phyloP scores from a whole-genome alignment of 2,888 invertebrate species.

The Lithophane semibrunnea region DNA sequence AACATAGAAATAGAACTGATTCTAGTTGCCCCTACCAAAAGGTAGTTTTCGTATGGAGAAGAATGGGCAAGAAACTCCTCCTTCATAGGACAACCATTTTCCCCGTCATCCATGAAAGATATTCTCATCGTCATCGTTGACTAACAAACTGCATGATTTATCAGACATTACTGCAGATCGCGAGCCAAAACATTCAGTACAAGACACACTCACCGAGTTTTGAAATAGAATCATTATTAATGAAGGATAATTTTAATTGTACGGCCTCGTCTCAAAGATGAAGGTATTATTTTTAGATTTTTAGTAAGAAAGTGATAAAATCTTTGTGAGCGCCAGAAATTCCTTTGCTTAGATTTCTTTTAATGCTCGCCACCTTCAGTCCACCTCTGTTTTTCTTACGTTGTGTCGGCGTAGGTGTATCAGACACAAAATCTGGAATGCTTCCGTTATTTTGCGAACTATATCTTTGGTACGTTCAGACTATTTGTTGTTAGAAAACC shows the following conservation, averaged over 20 bases:
- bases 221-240: constrained; percentile 60
- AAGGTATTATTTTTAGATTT: constrained; percentile 31
- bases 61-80: no score
- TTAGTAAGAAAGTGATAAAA: constrained; percentile 29
- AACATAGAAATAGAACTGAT: no score
- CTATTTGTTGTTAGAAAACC: no score
- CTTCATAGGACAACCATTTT: not conserved
- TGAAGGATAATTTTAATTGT: constrained; percentile 39
- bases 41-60: no score
- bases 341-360: not conserved
- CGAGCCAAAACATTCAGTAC: constrained; percentile 48
- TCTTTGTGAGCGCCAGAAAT: constrained; percentile 9
- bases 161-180: constrained; percentile 11
- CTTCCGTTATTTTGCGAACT: not conserved
- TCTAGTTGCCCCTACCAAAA: no score
- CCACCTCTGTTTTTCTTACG: constrained; percentile 5
- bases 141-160: constrained; percentile 49
- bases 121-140: constrained; percentile 11
- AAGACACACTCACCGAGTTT: constrained; percentile 30
- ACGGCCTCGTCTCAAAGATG: constrained; percentile 28
- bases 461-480: no score
- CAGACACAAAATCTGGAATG: not conserved
- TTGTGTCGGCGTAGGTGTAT: not conserved
- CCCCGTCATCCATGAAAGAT: not conserved
- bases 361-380: not conserved